A percentile compares a stretch with the other conserved stretches of the same genome.
Conservation (phyloP, 2,888 invertebrate species). For the Agrochola lychnidis region DNA sequence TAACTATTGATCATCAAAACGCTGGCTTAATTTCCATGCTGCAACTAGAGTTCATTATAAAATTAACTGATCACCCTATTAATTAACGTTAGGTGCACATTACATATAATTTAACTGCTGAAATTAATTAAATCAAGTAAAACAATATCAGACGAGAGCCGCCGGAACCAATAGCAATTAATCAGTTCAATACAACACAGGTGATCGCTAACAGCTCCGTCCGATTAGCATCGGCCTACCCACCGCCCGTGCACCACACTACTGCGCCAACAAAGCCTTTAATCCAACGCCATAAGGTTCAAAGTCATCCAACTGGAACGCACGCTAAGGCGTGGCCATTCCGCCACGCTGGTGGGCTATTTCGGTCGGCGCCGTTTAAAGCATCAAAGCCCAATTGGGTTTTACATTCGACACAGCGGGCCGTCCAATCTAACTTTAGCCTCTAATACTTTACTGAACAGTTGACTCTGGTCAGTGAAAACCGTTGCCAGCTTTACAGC, state of each 20-base stretch:
- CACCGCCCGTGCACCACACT: constrained; percentile 51
- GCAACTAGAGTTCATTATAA: constrained; percentile 16
- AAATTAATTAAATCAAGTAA: constrained; percentile 76
- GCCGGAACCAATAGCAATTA: constrained; percentile 82
- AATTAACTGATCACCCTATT: constrained; percentile 42
- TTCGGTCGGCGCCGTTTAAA: constrained; percentile 84
- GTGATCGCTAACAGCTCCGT: constrained; percentile 86
- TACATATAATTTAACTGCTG: constrained; percentile 52
- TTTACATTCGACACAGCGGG: constrained; percentile 84
- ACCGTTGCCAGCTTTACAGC: constrained; percentile 59
- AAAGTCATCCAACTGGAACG: constrained; percentile 52
- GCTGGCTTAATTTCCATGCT: constrained; percentile 6
- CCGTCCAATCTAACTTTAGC: constrained; percentile 85
- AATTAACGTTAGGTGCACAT: constrained; percentile 36
- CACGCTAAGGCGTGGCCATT: constrained; percentile 57
- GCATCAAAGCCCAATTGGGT: constrained; percentile 88
- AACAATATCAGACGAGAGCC: constrained; percentile 76
- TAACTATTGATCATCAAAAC: constrained; percentile 15
- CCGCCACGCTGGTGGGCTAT: constrained; percentile 78
- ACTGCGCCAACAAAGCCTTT: constrained; percentile 22
- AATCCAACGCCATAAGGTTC: constrained; percentile 59
- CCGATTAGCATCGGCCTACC: constrained; percentile 82
- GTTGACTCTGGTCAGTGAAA: constrained; percentile 65
- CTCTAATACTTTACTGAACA: constrained; percentile 73
- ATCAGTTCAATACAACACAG: constrained; percentile 86